Base-by-base conservation (phyloP, 2,888 invertebrate genomes). In the Lordiphosa andalusiaca region DNA sequence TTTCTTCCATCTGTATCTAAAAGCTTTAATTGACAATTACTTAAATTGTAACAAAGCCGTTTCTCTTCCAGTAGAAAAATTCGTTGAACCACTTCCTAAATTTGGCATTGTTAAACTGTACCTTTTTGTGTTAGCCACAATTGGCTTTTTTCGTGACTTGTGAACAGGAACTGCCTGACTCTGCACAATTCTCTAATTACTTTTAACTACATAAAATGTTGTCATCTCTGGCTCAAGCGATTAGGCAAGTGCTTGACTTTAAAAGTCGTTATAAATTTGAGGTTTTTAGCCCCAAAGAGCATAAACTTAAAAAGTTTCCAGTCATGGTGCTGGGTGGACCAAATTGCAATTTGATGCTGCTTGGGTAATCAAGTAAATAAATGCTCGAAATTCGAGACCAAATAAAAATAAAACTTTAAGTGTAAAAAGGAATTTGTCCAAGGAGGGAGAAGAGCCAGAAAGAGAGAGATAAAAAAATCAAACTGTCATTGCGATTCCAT, bases 401-500 rank as follows among this genome's bases (percentile, higher is more conserved):
- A 33, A 47, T 41, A 42, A 61, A 61, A 62, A 62, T 53, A 62
- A 56, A 65, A 65, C 50, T 37, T 25, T 19, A 63, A 65, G 63
- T 63, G 63, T 64, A 42, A 50, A 65, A 47, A 47, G 7, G 56
- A 46, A 56, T 62, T 62, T 39, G 48, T 39, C 48, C 48, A 62
- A 39, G 48, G 38, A 48, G 53, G 12, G 42, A 53, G 41, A 12
- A 42, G 19, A 35, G 10, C 13, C 19, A 39, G 39, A 30, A 25
- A 9, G 51, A 19, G 48, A 39, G 36, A 6, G 16, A 44, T 35
- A 16, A 38, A 16, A 38, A 38, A 38, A 62, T 55, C 65, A 64
- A 56, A 56, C 56, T 63, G 63, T 51, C 63, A 51, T 56, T 64
- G 63, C 46, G 51, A 38, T 41, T 64, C 56, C 65, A 64, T 50